phyloP scores from a whole-genome alignment of 2,888 invertebrate genomes.

The Rhodophaea formosa region DNA sequence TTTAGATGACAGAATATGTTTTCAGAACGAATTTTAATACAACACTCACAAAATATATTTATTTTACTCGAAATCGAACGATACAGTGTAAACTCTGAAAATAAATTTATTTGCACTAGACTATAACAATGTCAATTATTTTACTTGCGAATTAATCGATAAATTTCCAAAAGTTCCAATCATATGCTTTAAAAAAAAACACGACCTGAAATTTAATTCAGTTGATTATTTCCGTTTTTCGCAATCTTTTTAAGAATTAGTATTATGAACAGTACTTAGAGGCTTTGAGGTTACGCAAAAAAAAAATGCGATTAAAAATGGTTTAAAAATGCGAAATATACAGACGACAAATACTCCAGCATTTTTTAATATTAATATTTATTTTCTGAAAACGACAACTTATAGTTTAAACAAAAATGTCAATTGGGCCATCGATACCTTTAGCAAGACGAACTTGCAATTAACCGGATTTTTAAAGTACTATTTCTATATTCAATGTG shows the following conservation, averaged over 20 bases:
- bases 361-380: not conserved
- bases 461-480: no score
- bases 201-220: no score
- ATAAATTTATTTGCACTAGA: not conserved
- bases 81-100: not conserved
- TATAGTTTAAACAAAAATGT: not conserved
- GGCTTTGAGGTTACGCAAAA: not conserved
- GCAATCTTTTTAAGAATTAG: no score
- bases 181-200: no score
- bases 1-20: not conserved
- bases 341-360: not conserved
- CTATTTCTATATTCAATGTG: no score
- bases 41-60: constrained; percentile 5
- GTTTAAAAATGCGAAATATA: not conserved
- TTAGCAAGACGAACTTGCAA: no score
- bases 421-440: not conserved
- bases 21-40: not conserved
- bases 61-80: not conserved
- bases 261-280: not conserved
- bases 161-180: no score
- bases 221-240: no score
- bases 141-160: not conserved
- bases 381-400: not conserved
- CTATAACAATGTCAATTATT: not conserved
- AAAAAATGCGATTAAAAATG: not conserved